These are phyloP conservation scores for Ectobius pallidus DNA, from an alignment of 2,888 invertebrate species.

Conservation along the genomic window DNA sequence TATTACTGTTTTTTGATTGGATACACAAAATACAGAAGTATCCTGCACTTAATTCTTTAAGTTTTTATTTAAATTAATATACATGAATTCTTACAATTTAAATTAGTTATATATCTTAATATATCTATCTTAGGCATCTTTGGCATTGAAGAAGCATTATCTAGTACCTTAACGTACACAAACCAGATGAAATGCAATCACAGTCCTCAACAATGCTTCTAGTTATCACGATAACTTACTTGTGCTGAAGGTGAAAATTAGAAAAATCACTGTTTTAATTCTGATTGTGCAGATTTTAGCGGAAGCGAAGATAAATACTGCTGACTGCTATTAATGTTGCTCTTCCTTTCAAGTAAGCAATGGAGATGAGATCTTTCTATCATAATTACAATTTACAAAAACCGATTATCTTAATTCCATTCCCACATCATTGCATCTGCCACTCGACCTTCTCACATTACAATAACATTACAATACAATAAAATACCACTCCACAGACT, in stretches of 20 bases:
- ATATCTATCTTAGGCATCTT: constrained; percentile 7
- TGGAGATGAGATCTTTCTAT: too few species aligned
- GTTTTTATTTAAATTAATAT: not conserved
- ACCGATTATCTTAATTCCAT: too few species aligned
- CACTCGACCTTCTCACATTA: too few species aligned
- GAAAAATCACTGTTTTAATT: not conserved
- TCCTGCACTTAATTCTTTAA: too few species aligned
- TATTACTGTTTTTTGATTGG: too few species aligned
- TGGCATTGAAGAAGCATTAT: constrained; percentile 19
- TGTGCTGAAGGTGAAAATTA: not conserved
- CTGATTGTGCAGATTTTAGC: not conserved
- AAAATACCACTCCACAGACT: too few species aligned
- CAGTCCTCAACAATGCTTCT: not conserved
- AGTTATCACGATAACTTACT: not conserved
- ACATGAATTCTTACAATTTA: constrained; percentile 17
- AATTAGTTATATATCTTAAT: not conserved
- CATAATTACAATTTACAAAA: too few species aligned
- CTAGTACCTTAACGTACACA: not conserved
- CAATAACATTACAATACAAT: too few species aligned
- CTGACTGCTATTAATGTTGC: not conserved
- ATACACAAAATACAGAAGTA: too few species aligned
- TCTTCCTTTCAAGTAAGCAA: too few species aligned
- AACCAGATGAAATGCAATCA: not conserved
- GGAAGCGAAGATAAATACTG: not conserved
- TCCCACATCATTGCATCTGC: too few species aligned